Conservation (phyloP, 2,113 vertebrate species). For the Gallinago media region DNA sequence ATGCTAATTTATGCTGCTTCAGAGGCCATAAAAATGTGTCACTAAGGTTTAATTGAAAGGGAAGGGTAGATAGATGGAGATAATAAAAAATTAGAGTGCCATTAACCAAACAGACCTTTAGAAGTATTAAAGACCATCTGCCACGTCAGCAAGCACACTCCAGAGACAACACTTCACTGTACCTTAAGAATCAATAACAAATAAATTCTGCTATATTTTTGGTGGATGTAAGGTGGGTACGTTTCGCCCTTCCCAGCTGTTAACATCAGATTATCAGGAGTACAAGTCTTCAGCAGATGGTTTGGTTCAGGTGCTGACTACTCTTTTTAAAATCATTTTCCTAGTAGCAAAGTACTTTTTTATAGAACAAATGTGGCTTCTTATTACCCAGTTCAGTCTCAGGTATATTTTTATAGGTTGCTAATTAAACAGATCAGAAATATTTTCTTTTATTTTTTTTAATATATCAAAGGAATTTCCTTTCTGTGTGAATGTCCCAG, state of each 20-base stretch:
- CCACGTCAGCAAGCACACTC: conserved; percentile 40
- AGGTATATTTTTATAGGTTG: conserved; percentile 56
- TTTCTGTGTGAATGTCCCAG: conserved; percentile 28
- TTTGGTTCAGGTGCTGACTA: conserved; percentile 55
- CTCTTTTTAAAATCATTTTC: conserved; percentile 62
- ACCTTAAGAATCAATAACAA: conserved; percentile 66
- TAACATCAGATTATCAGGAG: conserved; percentile 17
- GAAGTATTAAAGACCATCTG: conserved; percentile 77
- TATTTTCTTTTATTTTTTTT: neutral
- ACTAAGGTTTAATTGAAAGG: conserved; percentile 74
- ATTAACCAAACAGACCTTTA: conserved; percentile 75
- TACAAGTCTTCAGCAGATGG: conserved; percentile 29
- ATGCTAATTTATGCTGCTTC: conserved; percentile 72
- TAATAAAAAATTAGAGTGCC: conserved; percentile 73
- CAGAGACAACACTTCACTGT: conserved; percentile 1
- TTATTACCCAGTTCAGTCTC: conserved; percentile 53
- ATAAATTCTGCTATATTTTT: conserved; percentile 49
- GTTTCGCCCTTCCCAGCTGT: conserved; percentile 52
- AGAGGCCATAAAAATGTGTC: conserved; percentile 75
- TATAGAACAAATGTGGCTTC: conserved; percentile 60
- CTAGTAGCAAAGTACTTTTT: conserved; percentile 48
- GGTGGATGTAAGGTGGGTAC: neutral
- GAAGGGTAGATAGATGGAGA: conserved; percentile 68
- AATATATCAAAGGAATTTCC: conserved; percentile 50
- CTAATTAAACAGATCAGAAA: conserved; percentile 74